Base-by-base conservation (phyloP, 2,113 vertebrate species). In the Taxidea taxus region DNA sequence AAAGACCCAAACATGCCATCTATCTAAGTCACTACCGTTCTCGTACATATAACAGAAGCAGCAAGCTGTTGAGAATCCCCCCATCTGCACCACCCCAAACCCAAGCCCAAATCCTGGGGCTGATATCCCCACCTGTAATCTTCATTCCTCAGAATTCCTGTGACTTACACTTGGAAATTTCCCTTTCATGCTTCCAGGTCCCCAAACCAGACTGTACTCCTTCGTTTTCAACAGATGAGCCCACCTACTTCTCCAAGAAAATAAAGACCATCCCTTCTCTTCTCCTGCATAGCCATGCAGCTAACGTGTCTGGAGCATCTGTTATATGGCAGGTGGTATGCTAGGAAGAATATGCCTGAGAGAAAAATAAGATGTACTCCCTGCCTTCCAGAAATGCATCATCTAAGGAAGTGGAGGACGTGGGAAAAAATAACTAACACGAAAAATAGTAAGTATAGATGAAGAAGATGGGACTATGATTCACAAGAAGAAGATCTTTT, bases 401-500 rank as follows among this genome's bases (percentile, higher is more conserved):
- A 2, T 27, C 44, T 89, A n/a, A 47, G 74, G 60, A 92, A 88
- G 44, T 85, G 14, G 51, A 92, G 51, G 37, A 62, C 25, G 6
- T 78, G 51, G 47, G 49, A 13, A 84, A 83, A 72, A 94, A 75
- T 8, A 68, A 74, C 54, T 87, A 34, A 34, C 95, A 80, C 4
- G 84, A 95, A 68, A 94, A 21, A 58, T 12, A 49, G 29, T 34
- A 80, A 91, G 6, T 29, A 13, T 80, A 85, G 42, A 20, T 31
- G 13, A 68, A 81, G 64, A 29, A 51, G 5, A 37, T 72, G 42
- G 29, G n/a, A 92, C 4, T 21, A 6, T 92, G 74, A 81, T 92
- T 94, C 92, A 89, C 47, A 97, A 89, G 3, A 10, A 94, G 37
- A 20, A 70, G 77, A 60, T 68, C 47, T 84, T 72, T 94, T 60